Base-by-base conservation (phyloP, 1,140 invertebrate species). In the Bradysia coprophila region DNA sequence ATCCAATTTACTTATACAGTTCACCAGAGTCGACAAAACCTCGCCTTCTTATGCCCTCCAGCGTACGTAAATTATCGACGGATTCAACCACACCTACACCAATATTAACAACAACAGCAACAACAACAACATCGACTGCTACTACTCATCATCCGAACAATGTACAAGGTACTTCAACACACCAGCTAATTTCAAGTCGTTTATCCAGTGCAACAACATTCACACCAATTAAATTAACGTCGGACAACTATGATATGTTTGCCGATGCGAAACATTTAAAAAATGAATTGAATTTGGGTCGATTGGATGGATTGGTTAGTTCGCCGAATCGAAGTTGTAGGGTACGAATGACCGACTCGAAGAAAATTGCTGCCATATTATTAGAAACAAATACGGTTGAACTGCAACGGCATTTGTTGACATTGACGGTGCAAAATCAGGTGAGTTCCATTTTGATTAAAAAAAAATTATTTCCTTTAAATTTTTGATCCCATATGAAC, bases 371-470 rank as follows among this genome's bases (percentile, higher is more conserved):
- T 46, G 81, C 82, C 52, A 88, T 90, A 58, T 67, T 90, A 33
- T 68, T 73, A 39, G 83, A 88, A 65, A 74, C 72, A 32, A 81
- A 83, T 62, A 76, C 80, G 3, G 56, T 87, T 21, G 81, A 87
- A 59, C 67, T 90, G 45, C 82, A 85, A 59, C 71, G 83, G 41
- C 83, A 88, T 64, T 66, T 90, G 18, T 73, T 90, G 44, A 78
- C 75, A 6, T 73, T 80, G 43, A 81, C 81, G 52, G 81, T 85
- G 55, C 77, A 86, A 56, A 85, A 87, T 69, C 78, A 89, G 74
- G 83, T 86, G 51, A 56, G 55, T 48, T 18, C 18, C 20, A 28
- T 28, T 11, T 36, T 20, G 18, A 34, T 15, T 16, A 34, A 34
- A 34, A 34, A 5, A 34, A 34, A 34, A 34, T 31, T n/a, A 31